Percentiles rank a stretch among this genome's conserved stretches.
phyloP scores from a whole-genome alignment of 2,113 vertebrate genomes.

The Eublepharis macularius region DNA sequence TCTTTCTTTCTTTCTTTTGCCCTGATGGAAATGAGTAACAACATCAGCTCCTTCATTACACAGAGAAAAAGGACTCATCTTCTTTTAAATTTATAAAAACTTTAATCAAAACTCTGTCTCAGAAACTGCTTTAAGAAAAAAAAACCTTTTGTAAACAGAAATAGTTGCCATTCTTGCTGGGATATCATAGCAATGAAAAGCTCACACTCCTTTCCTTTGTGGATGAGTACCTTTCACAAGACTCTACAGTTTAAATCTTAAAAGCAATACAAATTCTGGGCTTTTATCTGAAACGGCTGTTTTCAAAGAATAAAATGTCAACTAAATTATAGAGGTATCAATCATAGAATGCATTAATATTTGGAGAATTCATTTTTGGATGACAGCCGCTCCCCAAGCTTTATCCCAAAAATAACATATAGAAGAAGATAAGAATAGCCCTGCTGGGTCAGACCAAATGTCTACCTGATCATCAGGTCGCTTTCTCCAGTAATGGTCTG shows the following conservation, averaged over 20 bases:
- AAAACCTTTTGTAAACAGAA: background rate
- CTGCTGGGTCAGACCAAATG: background rate
- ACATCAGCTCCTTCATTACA: background rate
- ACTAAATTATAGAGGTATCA: constrained; percentile 52
- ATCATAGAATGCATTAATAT: constrained; percentile 44
- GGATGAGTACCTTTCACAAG: background rate
- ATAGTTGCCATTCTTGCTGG: background rate
- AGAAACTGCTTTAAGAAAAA: background rate
- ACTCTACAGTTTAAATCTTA: constrained; percentile 29
- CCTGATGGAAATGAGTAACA: constrained; percentile 23
- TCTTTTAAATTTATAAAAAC: background rate
- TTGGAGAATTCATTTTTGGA: constrained; percentile 1
- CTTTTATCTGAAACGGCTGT: constrained; percentile 34
- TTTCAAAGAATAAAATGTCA: constrained; percentile 44
- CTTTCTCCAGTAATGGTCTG: background rate
- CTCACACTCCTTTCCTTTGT: background rate
- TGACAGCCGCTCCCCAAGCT: background rate
- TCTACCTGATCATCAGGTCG: background rate
- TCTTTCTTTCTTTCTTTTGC: no score
- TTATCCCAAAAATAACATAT: background rate
- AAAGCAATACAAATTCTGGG: constrained; percentile 4
- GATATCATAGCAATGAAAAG: background rate
- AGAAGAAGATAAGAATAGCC: background rate
- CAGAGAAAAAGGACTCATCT: background rate
- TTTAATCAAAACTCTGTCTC: background rate